Base-by-base conservation (phyloP, 2,113 vertebrate species). In the Fregata magnificens region DNA sequence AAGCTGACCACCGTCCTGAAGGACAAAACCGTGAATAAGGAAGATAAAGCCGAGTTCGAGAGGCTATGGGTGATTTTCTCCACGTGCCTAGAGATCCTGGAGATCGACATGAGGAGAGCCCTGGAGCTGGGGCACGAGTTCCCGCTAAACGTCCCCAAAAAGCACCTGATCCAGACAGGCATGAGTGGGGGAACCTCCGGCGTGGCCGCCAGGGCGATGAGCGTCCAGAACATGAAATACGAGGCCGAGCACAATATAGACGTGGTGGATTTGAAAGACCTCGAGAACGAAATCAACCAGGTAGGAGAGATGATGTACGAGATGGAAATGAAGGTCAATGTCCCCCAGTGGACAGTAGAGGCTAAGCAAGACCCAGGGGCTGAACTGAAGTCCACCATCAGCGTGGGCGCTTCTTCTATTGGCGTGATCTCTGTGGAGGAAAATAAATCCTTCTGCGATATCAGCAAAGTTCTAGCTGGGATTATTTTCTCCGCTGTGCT, bases 291-390 rank as follows among this genome's bases (percentile, higher is more conserved):
- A 97, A 99, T 99, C 96, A 96, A 98, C 89, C 99, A 99, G 98
- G 98, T 99, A 94, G 98, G 98, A 82, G 98, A 99, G 97, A 99
- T 99, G 99, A 99, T 99, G 98, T 98, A 99, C 83, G 99, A 99
- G 97, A 99, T 99, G 99, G 99, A 99, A 96, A 99, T 99, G 99
- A 99, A 99, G 95, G 99, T 99, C 90, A 99, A 98, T 96, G 99
- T 99, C 70, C 99, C 99, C n/a, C 99, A 99, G 72, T 99, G 99
- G 99, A 99, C 99, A 2, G 99, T 99, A 52, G 99, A 99, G 95
- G 99, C 99, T 49, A 99, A 99, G 94, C 99, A 99, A 97, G 98
- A 99, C 73, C 98, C 99, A 1, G 99, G 99, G 13, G 99, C 99
- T 2, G 99, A 99, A 97, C 99, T 99, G 25, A 99, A 99, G 90